Conservation (phyloP, 2,113 vertebrate genomes). For the Furnarius figulus region DNA sequence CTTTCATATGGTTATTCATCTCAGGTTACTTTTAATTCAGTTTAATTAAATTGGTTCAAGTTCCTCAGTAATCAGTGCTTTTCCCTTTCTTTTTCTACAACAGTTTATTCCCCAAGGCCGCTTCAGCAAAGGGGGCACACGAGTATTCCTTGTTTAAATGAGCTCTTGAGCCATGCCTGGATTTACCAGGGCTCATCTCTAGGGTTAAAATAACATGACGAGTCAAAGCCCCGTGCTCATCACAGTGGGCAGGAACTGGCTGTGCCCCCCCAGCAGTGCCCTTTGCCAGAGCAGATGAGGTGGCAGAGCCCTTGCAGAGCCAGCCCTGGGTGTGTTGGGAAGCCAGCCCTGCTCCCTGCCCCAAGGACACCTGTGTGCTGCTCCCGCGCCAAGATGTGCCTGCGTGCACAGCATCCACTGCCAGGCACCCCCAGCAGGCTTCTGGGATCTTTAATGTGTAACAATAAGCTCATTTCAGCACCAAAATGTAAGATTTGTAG, state of each 20-base stretch:
- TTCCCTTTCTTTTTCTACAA: background rate
- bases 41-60: background rate
- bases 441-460: no score
- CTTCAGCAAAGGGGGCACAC: background rate
- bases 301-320: background rate
- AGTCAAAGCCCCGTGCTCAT: background rate
- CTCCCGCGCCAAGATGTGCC: background rate
- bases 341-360: background rate
- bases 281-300: background rate
- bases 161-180: fast-evolving
- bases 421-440: background rate
- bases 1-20: background rate
- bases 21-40: background rate
- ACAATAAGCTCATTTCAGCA: background rate
- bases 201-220: background rate
- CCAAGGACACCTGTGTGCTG: background rate
- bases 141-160: background rate
- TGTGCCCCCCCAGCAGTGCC: background rate
- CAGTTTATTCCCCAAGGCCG: background rate
- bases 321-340: background rate
- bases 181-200: background rate
- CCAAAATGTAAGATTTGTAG: background rate
- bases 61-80: background rate
- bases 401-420: background rate
- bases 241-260: background rate